These are phyloP conservation scores for Drosophila parvula DNA, from an alignment of 1,140 invertebrate genomes.

Conservation along the genomic window DNA sequence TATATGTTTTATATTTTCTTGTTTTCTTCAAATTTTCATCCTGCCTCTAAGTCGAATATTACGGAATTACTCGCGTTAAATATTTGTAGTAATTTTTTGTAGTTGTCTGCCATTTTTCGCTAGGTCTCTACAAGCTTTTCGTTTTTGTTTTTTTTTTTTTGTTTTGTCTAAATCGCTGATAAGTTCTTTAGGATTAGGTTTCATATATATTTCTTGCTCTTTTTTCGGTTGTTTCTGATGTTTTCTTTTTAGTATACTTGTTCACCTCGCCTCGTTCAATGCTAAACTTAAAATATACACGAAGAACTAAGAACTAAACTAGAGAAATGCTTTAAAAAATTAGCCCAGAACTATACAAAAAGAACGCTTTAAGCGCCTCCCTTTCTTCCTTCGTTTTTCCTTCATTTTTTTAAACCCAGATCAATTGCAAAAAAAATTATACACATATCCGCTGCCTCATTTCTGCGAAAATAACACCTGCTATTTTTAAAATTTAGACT, in stretches of 20 bases:
- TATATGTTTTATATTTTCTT: constrained; percentile 53
- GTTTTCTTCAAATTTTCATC: constrained; percentile 28
- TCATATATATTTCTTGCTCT: constrained; percentile 26
- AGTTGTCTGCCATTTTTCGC: constrained; percentile 53
- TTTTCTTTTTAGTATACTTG: constrained; percentile 60
- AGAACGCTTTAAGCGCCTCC: constrained; percentile 65
- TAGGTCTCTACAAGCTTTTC: constrained; percentile 60
- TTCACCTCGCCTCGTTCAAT: constrained; percentile 67
- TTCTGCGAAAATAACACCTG: constrained; percentile 13
- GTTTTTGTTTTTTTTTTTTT: constrained; percentile 16
- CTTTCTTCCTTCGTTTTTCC: constrained; percentile 1
- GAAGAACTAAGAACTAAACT: constrained; percentile 71
- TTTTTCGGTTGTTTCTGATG: constrained; percentile 29
- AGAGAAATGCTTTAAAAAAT: constrained; percentile 69
- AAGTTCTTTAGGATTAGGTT: constrained; percentile 67
- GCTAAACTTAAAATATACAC: constrained; percentile 76
- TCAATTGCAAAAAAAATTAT: constrained; percentile 38
- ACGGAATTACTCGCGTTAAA: constrained; percentile 38
- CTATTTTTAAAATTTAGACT: neutral
- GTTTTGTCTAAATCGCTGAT: constrained; percentile 64
- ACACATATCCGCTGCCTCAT: constrained; percentile 10
- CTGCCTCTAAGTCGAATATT: constrained; percentile 46
- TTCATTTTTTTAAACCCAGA: constrained; percentile 31
- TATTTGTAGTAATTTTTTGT: constrained; percentile 31
- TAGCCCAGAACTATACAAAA: constrained; percentile 80